Percentiles rank a stretch among this genome's conserved stretches.
These are phyloP conservation scores for Yponomeuta cagnagella DNA, from an alignment of 2,888 invertebrate species.

Conservation along the genomic window DNA sequence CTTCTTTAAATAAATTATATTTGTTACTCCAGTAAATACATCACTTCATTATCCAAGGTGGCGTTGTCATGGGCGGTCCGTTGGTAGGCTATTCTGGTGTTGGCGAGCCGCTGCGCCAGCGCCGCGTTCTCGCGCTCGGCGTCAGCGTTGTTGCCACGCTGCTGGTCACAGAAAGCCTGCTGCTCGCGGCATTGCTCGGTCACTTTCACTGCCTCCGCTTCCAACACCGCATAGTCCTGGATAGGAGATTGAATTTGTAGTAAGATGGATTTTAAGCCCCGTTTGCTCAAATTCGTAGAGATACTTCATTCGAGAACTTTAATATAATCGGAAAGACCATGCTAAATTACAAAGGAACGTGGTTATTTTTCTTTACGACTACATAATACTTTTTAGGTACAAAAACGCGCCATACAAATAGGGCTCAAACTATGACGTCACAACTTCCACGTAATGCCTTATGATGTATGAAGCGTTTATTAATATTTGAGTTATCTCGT, in stretches of 20 bases:
- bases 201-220: conserved; percentile 57
- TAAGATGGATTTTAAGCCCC: no score
- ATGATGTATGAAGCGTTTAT: no score
- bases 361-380: no score
- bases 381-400: no score
- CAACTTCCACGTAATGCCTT: no score
- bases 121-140: conserved; percentile 50
- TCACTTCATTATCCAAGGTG: conserved; percentile 4
- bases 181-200: conserved; percentile 75
- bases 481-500: no score
- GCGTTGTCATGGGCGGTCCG: background rate
- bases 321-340: no score
- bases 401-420: no score
- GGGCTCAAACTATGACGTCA: no score
- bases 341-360: no score
- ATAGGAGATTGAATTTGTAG: conserved; percentile 7
- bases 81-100: background rate
- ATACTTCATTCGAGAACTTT: no score
- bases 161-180: conserved; percentile 76
- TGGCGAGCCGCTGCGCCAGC: conserved; percentile 46
- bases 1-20: background rate
- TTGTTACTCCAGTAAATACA: background rate
- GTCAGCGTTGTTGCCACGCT: conserved; percentile 75
- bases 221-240: conserved; percentile 71
- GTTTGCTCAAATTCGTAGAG: no score